Conservation (phyloP, 2,113 vertebrate species). For the Anarhynchus alexandrinus region DNA sequence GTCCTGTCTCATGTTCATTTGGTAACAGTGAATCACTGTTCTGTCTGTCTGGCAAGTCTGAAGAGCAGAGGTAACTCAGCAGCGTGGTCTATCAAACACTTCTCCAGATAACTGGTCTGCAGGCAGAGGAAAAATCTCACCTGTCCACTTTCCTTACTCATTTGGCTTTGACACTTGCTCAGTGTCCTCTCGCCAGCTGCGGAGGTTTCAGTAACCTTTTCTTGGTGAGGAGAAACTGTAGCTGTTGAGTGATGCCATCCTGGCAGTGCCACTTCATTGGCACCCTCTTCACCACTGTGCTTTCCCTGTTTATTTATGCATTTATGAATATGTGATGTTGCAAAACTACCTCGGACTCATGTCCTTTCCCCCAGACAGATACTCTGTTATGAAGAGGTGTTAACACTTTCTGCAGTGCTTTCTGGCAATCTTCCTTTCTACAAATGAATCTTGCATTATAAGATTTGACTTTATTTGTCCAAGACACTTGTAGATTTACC, state of each 20-base stretch:
- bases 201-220: background rate
- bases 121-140: background rate
- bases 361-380: background rate
- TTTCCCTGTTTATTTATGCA: background rate
- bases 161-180: background rate
- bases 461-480: background rate
- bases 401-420: background rate
- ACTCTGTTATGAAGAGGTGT: background rate
- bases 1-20: background rate
- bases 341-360: background rate
- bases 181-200: background rate
- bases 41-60: background rate
- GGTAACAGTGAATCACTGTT: background rate
- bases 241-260: background rate
- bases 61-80: background rate
- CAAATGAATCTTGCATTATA: background rate
- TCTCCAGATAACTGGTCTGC: background rate
- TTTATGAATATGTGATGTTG: background rate
- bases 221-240: background rate
- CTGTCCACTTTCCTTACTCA: background rate
- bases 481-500: background rate
- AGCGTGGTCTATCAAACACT: fast-evolving
- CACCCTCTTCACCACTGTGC: background rate
- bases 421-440: background rate
- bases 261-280: background rate